Evolutionary conservation across 2,113 vertebrate species (phyloP).

Genomic region (Sinocyclocheilus anophthalmus): DNA sequence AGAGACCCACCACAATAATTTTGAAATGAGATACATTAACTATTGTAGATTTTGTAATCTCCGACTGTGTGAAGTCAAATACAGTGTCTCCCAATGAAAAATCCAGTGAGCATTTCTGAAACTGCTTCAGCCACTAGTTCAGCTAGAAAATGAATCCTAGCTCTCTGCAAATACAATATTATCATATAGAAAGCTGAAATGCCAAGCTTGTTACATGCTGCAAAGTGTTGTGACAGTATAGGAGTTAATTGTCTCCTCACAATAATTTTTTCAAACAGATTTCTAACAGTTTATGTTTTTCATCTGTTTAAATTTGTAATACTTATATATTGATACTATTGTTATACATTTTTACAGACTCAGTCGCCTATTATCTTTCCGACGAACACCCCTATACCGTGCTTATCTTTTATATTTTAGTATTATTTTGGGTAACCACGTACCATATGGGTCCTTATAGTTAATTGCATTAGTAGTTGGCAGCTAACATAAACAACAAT

Average conservation of each 20-base stretch:
- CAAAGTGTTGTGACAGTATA: not conserved
- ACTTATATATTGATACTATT: too few relatives aligned
- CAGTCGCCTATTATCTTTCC: too few relatives aligned
- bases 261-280: not conserved
- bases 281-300: too few relatives aligned
- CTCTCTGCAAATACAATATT: not conserved
- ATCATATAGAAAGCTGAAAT: not conserved
- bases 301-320: not conserved
- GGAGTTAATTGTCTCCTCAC: not conserved
- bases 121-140: not conserved
- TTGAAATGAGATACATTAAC: not conserved
- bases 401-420: too few relatives aligned
- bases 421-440: too few relatives aligned
- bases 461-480: too few relatives aligned
- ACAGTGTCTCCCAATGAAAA: too few relatives aligned
- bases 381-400: too few relatives aligned
- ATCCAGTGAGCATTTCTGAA: not conserved
- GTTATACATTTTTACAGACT: too few relatives aligned
- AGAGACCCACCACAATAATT: not conserved
- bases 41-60: not conserved
- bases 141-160: not conserved
- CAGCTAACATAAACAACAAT: too few relatives aligned
- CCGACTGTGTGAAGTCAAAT: constrained; percentile 1
- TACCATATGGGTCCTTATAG: too few relatives aligned
- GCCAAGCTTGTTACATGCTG: not conserved